Conservation (phyloP, 2,113 vertebrate species). For the Macroglossus sobrinus region DNA sequence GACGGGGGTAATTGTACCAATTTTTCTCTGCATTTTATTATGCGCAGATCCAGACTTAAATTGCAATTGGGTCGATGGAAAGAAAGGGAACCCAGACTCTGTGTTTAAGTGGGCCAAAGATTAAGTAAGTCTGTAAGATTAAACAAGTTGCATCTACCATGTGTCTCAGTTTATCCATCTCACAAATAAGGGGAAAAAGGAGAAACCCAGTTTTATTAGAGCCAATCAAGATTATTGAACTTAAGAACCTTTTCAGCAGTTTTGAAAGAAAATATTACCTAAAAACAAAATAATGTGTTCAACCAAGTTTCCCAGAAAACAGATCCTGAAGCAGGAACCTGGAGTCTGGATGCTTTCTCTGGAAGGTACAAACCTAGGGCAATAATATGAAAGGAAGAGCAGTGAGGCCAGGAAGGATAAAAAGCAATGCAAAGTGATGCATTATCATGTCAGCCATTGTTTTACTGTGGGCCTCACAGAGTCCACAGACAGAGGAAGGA, state of each 20-base stretch:
- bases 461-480: not conserved
- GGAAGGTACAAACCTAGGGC: not conserved
- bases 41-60: not conserved
- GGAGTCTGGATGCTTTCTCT: not conserved
- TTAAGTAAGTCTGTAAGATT: not conserved
- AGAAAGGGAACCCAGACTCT: not conserved
- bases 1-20: slow-evolving; percentile 40
- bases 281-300: not conserved
- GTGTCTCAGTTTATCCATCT: not conserved
- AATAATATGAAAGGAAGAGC: not conserved
- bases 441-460: too few species aligned
- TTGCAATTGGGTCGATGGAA: not conserved
- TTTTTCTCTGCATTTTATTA: slow-evolving; percentile 15
- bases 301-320: not conserved
- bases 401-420: not conserved
- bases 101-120: not conserved
- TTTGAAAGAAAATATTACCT: slow-evolving; percentile 26
- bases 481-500: not conserved
- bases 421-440: not conserved
- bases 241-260: not conserved
- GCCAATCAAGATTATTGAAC: not conserved
- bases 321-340: not conserved
- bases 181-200: not conserved
- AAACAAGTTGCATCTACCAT: not conserved
- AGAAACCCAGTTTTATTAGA: not conserved